Percentiles rank a stretch among this genome's conserved stretches.
These are phyloP conservation scores for Prinia subflava DNA, from an alignment of 2,113 vertebrate species.

Conservation along the genomic window DNA sequence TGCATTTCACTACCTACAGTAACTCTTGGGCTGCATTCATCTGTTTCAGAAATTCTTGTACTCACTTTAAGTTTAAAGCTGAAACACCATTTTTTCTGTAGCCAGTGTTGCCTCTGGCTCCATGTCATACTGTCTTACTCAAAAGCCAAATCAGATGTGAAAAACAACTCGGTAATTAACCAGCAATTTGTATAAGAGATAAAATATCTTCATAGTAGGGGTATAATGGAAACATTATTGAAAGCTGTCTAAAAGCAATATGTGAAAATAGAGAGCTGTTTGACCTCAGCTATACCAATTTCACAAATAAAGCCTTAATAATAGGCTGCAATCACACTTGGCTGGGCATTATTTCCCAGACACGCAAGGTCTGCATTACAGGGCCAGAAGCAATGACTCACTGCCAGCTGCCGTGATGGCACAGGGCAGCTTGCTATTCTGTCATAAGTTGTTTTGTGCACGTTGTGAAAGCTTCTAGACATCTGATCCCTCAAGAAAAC, in stretches of 20 bases:
- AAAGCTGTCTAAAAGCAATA: constrained; percentile 46
- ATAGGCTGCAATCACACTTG: constrained; percentile 70
- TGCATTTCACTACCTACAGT: not conserved
- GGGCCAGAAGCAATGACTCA: constrained; percentile 65
- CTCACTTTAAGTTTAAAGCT: not conserved
- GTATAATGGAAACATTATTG: constrained; percentile 21
- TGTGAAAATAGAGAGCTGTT: constrained; percentile 29
- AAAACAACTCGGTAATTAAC: constrained; percentile 60
- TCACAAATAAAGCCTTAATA: constrained; percentile 72
- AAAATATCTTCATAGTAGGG: constrained; percentile 19
- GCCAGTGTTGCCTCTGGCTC: constrained; percentile 25
- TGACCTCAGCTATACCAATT: constrained; percentile 63
- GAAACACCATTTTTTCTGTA: not conserved
- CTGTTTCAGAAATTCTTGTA: not conserved
- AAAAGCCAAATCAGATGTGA: constrained; percentile 35
- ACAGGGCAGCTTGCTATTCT: constrained; percentile 52
- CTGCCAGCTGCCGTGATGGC: constrained; percentile 62
- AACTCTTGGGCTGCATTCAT: not conserved
- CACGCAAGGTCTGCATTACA: constrained; percentile 61
- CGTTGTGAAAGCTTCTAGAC: constrained; percentile 25
- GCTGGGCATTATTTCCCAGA: constrained; percentile 68
- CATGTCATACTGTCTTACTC: not conserved
- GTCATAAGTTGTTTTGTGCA: constrained; percentile 12
- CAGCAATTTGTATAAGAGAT: constrained; percentile 39
- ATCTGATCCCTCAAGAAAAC: constrained; percentile 20